Conservation (phyloP, 2,113 vertebrate species). For the Typhlomys cinereus region DNA sequence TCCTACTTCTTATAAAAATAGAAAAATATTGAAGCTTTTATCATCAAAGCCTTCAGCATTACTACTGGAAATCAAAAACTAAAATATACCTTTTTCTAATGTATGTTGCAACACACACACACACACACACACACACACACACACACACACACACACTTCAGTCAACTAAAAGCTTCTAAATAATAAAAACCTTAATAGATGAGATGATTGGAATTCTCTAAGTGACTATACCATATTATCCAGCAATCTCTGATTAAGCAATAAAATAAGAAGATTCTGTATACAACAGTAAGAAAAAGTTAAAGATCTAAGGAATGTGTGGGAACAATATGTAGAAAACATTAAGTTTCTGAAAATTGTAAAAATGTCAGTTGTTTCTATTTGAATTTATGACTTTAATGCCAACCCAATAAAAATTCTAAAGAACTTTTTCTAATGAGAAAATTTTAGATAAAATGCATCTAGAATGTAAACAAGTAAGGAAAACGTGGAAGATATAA, state of each 20-base stretch:
- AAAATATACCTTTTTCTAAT: neutral
- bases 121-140: neutral
- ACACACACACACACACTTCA: neutral
- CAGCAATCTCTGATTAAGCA: constrained; percentile 42
- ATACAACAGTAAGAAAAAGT: constrained; percentile 32
- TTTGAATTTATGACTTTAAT: constrained; percentile 60
- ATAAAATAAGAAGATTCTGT: constrained; percentile 12
- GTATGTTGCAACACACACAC: neutral
- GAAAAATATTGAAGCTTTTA: too few relatives aligned
- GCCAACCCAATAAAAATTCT: constrained; percentile 49
- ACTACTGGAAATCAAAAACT: neutral
- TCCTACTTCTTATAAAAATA: too few relatives aligned
- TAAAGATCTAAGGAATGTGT: neutral
- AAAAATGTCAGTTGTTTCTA: constrained; percentile 48
- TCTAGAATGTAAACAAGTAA: constrained; percentile 9
- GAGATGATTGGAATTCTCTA: constrained; percentile 15
- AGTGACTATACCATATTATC: neutral
- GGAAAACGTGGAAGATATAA: neutral
- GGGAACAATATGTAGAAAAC: neutral
- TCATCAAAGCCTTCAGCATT: too few relatives aligned
- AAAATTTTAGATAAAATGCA: constrained; percentile 51
- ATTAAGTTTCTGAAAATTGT: constrained; percentile 32
- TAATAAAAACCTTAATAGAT: constrained; percentile 2
- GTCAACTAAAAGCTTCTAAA: neutral
- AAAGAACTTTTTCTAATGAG: constrained; percentile 17